These are phyloP conservation scores for Lepus timidus DNA, from an alignment of 2,113 vertebrate species.

Conservation along the genomic window DNA sequence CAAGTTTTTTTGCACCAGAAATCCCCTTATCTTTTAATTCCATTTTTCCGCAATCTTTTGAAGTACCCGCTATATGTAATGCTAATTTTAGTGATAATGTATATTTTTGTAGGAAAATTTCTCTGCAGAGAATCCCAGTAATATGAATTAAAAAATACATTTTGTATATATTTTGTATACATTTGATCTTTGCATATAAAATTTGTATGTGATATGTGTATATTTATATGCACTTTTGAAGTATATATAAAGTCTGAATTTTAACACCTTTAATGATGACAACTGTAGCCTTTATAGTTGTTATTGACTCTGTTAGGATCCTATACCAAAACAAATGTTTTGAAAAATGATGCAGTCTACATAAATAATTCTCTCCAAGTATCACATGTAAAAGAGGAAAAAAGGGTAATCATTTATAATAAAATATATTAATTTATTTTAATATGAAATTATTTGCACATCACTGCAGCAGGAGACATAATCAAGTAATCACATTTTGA, in stretches of 20 bases:
- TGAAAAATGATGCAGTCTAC: not conserved
- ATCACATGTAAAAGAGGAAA: not conserved
- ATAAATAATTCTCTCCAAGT: not conserved
- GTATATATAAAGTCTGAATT: constrained; percentile 13
- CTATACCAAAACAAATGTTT: not conserved
- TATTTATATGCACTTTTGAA: constrained; percentile 8
- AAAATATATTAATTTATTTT: not conserved
- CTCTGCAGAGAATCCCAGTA: not conserved
- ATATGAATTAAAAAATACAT: too few species aligned
- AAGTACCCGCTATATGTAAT: not conserved
- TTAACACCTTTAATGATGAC: constrained; percentile 19
- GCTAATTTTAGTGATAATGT: not conserved
- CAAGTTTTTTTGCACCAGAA: too few species aligned
- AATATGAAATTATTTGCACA: not conserved
- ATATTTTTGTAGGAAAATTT: not conserved
- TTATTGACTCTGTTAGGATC: not conserved
- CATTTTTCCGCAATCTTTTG: too few species aligned
- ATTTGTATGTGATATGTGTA: too few species aligned
- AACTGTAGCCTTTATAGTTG: not conserved
- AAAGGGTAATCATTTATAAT: not conserved
- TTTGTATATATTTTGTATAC: not conserved
- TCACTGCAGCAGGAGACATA: not conserved
- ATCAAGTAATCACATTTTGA: not conserved
- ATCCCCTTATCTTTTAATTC: too few species aligned
- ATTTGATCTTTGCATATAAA: not conserved